Conservation (phyloP, 2,113 vertebrate species). For the Camelus bactrianus region DNA sequence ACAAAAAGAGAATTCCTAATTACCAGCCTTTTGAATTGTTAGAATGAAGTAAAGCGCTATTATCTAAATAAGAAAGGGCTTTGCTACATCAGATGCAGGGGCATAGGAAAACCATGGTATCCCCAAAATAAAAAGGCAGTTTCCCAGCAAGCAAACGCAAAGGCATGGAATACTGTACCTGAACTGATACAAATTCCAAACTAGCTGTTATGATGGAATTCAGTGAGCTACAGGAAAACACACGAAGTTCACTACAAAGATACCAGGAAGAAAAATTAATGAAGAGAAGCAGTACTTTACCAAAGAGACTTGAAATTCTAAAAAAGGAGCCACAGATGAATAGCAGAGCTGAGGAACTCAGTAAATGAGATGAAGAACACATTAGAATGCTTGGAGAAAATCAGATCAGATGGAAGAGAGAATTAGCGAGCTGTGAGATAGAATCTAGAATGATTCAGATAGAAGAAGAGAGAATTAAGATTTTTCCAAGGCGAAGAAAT, state of each 20-base stretch:
- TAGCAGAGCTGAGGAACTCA: neutral
- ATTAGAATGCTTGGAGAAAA: neutral
- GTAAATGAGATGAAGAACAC: neutral
- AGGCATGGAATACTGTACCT: neutral
- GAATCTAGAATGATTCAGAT: neutral
- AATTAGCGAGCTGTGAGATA: neutral
- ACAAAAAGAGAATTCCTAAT: neutral
- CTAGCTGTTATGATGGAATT: neutral
- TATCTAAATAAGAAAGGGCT: neutral
- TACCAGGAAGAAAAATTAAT: neutral
- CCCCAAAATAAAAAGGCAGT: neutral
- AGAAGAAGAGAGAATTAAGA: neutral
- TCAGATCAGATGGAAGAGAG: neutral
- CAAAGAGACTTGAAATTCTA: neutral
- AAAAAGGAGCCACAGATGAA: neutral
- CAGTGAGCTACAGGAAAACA: neutral
- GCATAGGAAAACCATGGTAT: neutral
- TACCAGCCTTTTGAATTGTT: neutral
- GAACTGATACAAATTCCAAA: neutral
- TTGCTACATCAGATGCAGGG: neutral
- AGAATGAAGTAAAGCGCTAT: neutral
- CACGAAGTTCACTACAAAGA: neutral
- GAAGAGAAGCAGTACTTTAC: neutral
- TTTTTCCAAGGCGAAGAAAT: neutral
- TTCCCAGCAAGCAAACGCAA: neutral